phyloP scores from a whole-genome alignment of 2,888 invertebrate genomes.

The Drosophila fungiperda region DNA sequence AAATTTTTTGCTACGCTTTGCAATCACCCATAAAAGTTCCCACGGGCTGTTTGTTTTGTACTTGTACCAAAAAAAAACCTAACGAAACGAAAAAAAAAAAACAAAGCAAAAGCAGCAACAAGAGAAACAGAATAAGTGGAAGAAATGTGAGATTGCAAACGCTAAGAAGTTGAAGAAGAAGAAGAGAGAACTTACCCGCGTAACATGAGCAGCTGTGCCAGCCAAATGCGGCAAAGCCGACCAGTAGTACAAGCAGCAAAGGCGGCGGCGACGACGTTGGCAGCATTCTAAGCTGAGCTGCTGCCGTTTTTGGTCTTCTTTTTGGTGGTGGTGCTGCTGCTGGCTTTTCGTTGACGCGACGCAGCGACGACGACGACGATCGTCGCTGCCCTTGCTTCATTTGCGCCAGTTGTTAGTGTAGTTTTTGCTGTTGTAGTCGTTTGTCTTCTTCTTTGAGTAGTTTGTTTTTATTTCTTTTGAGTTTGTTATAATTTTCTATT shows the following conservation, averaged over 20 bases:
- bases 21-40: slow-evolving; percentile 54
- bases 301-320: slow-evolving; percentile 26
- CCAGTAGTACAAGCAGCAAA: slow-evolving; percentile 46
- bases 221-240: slow-evolving; percentile 55
- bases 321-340: slow-evolving; percentile 24
- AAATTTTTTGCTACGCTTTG: slow-evolving; percentile 49
- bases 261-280: slow-evolving; percentile 24
- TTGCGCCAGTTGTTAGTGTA: slow-evolving; percentile 60
- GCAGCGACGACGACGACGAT: slow-evolving; percentile 74
- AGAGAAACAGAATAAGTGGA: slow-evolving; percentile 35
- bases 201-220: slow-evolving; percentile 75
- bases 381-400: slow-evolving; percentile 67
- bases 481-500: slow-evolving; percentile 15
- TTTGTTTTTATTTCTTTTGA: slow-evolving; percentile 20
- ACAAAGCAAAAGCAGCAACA: slow-evolving; percentile 25
- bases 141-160: slow-evolving; percentile 23
- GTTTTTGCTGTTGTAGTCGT: slow-evolving; percentile 17
- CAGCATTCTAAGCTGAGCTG: slow-evolving; percentile 54
- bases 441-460: slow-evolving; percentile 15
- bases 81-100: slow-evolving; percentile 30
- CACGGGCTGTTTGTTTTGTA: slow-evolving; percentile 74
- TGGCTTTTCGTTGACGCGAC: slow-evolving; percentile 47
- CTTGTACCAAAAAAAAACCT: slow-evolving; percentile 43
- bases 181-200: slow-evolving; percentile 69
- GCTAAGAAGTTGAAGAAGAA: not conserved